phyloP scores from a whole-genome alignment of 1,140 invertebrate species.

The Eciton burchellii region DNA sequence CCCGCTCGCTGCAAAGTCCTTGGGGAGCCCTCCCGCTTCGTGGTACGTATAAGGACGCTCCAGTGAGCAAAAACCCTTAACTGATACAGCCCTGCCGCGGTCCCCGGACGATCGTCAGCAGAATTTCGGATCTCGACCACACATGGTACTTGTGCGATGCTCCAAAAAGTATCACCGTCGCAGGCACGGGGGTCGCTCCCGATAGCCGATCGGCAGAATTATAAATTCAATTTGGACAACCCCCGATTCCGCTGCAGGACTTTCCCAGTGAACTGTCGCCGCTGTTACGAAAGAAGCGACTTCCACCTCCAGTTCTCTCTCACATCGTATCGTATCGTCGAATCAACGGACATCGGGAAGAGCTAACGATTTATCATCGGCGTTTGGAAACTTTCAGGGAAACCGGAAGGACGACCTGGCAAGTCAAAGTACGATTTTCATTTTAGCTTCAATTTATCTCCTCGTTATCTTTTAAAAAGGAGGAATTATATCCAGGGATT shows the following conservation, averaged over 20 bases:
- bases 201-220: slow-evolving; percentile 11
- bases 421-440: no score
- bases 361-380: background rate
- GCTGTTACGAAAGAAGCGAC: background rate
- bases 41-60: slow-evolving; percentile 78
- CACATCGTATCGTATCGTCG: background rate
- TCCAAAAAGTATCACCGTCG: slow-evolving; percentile 26
- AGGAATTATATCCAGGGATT: no score
- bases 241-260: no score
- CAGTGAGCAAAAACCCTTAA: slow-evolving; percentile 81
- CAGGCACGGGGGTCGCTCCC: background rate
- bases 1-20: slow-evolving; percentile 76
- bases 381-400: background rate
- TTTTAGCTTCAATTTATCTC: no score
- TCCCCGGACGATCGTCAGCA: slow-evolving; percentile 83
- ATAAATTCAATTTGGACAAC: background rate
- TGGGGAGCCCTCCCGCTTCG: slow-evolving; percentile 76
- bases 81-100: slow-evolving; percentile 71
- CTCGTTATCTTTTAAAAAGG: background rate
- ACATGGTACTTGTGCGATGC: slow-evolving; percentile 72
- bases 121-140: slow-evolving; percentile 81
- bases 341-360: background rate
- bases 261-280: background rate
- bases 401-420: no score
- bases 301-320: background rate